Evolutionary conservation across 2,888 invertebrate species (phyloP), one percentile per base, ranked within the genome.

Genomic region (Penaeus monodon): DNA sequence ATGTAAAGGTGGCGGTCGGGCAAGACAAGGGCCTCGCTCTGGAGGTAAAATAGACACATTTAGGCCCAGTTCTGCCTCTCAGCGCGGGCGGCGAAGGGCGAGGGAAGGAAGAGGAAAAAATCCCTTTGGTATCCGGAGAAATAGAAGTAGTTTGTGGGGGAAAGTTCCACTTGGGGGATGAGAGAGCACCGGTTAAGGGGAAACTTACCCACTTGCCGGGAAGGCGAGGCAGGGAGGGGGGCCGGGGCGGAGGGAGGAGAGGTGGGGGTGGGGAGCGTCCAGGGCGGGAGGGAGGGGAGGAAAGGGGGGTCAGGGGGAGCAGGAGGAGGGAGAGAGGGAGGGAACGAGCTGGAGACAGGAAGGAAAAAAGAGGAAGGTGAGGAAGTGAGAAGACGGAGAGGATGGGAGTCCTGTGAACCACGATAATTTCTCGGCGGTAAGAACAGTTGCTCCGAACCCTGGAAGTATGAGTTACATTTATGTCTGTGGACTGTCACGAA

Each of bases 121-220:
- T 49, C 74, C 33, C 17, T 14, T 38, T n/a, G 38, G 49, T 57
- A 57, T 57, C 49, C 17, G 77, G 49, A 57, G 57, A 73, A 77
- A 44, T 57, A 77, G 29, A 33, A 77, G 57, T 49, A 77, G 77
- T 77, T 57, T 77, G 74, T 49, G 77, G 77, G 77, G 38, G 57
- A 49, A 49, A 77, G 57, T 49, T 77, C 22, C 77, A 49, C 77
- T 77, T 12, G 27, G 77, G 27, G 49, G n/a, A 20, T 49, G 38
- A 27, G 49, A 49, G 49, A 77, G 77, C 49, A 20, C 24, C 49
- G 27, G 49, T 77, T 77, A 49, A 57, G 77, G 77, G 49, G 38
- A 77, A 77, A 44, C 27, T 77, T 22, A 24, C 49, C 76, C 76
- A 77, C 77, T 77, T 77, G 77, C n/a, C 77, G n/a, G n/a, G 74